A percentile compares a stretch with the other conserved stretches of the same genome.
Evolutionary conservation across 2,113 vertebrate genomes (phyloP).

Genomic region (Bos javanicus): DNA sequence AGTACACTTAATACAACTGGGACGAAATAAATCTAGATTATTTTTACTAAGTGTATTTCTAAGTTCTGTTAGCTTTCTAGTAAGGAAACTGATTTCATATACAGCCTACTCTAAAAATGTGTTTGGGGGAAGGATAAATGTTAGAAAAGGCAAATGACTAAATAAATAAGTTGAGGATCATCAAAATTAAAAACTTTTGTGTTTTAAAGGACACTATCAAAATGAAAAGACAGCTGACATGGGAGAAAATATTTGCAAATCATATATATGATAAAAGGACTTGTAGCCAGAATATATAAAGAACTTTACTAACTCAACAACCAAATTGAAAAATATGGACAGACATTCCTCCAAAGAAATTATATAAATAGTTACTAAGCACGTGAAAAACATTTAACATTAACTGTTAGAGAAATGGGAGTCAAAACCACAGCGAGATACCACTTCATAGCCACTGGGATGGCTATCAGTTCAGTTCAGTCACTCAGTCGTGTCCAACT

Average conservation of each 20-base stretch:
- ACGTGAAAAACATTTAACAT: not conserved
- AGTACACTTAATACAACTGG: not conserved
- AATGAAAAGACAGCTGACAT: not conserved
- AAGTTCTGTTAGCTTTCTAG: conserved; percentile 37
- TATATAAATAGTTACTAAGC: not conserved
- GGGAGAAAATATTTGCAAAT: conserved; percentile 1
- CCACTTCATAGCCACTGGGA: not conserved
- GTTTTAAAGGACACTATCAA: not conserved
- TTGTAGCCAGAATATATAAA: not conserved
- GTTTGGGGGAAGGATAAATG: not conserved
- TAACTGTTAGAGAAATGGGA: not conserved
- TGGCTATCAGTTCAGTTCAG: no score
- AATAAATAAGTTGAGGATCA: not conserved
- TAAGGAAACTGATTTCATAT: not conserved
- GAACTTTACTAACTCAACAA: not conserved
- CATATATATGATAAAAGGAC: not conserved
- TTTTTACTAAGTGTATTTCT: conserved; percentile 23
- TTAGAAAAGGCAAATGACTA: not conserved
- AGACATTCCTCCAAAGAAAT: conserved; percentile 16
- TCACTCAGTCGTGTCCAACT: no score
- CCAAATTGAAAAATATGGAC: not conserved
- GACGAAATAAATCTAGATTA: conserved; percentile 3
- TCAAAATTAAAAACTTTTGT: not conserved
- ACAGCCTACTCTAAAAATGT: conserved; percentile 10
- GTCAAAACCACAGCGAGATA: not conserved